These are phyloP conservation scores for Chymomyza costata DNA, from an alignment of 1,140 invertebrate genomes.

Conservation along the genomic window DNA sequence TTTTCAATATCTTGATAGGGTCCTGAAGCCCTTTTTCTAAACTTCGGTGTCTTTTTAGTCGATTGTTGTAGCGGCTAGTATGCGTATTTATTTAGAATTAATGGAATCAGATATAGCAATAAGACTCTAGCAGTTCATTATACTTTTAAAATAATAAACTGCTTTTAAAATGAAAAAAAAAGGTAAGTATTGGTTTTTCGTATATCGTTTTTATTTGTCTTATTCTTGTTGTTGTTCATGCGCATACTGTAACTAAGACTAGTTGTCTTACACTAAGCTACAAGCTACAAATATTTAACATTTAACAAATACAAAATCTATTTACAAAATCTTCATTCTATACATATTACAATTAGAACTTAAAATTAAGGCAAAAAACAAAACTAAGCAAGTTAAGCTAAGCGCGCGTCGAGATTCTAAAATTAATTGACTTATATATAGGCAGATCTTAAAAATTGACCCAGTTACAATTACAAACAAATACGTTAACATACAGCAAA, in stretches of 20 bases:
- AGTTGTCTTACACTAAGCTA: conserved; percentile 57
- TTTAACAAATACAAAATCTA: conserved; percentile 54
- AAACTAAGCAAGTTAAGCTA: conserved; percentile 22
- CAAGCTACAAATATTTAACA: conserved; percentile 65
- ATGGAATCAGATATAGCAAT: no score
- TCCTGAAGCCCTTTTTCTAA: no score
- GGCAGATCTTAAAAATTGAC: conserved; percentile 68
- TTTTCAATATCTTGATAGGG: no score
- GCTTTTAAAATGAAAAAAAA: conserved; percentile 17
- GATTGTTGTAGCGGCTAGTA: no score
- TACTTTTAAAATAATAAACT: no score
- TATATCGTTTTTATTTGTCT: conserved; percentile 55
- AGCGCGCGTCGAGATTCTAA: conserved; percentile 49
- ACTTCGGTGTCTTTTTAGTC: no score
- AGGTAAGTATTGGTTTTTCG: conserved; percentile 1
- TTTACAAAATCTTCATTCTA: conserved; percentile 61
- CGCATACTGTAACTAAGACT: conserved; percentile 69
- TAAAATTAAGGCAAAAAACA: conserved; percentile 30
- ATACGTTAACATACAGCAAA: conserved; percentile 5
- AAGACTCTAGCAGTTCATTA: no score
- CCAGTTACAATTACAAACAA: conserved; percentile 40
- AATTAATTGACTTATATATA: conserved; percentile 60
- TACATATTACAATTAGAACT: conserved; percentile 65
- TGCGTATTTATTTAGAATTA: no score
- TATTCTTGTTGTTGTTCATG: conserved; percentile 54